Conservation (phyloP, 2,888 invertebrate species). For the Subacronicta megacephala region DNA sequence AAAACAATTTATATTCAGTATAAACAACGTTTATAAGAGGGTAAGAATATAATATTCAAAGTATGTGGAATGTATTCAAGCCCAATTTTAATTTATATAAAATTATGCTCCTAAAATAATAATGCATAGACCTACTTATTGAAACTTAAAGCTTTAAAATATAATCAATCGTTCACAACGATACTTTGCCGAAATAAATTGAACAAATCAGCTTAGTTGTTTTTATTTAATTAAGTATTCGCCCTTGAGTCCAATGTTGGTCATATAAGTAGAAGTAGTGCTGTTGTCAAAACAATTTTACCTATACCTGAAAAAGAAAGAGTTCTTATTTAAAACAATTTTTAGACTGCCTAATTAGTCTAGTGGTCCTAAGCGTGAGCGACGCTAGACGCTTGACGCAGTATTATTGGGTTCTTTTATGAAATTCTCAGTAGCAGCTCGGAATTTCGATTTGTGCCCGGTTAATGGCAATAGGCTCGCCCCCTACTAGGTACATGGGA, state of each 20-base stretch:
- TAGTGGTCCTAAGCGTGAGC: no score
- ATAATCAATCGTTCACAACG: constrained; percentile 68
- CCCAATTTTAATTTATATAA: background rate
- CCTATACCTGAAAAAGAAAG: constrained; percentile 27
- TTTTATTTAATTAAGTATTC: constrained; percentile 72
- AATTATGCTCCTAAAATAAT: background rate
- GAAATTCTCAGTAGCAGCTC: no score
- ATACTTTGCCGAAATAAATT: constrained; percentile 74
- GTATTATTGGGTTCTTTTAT: no score
- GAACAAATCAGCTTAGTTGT: constrained; percentile 60
- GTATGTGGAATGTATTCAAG: background rate
- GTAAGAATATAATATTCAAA: no score
- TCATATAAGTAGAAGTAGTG: constrained; percentile 38
- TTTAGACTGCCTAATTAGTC: no score
- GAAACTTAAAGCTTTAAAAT: constrained; percentile 35
- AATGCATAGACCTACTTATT: constrained; percentile 1
- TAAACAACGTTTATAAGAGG: no score
- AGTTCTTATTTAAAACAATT: background rate
- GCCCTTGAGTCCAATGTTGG: constrained; percentile 2
- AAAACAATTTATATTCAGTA: no score
- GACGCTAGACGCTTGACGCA: no score
- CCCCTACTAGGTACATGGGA: no score
- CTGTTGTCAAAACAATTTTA: background rate
- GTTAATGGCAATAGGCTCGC: no score
- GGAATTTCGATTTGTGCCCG: no score